Base-by-base conservation (phyloP, 37 sponge, comb jelly and placozoan genomes). In the Petrosia ficiformis region DNA sequence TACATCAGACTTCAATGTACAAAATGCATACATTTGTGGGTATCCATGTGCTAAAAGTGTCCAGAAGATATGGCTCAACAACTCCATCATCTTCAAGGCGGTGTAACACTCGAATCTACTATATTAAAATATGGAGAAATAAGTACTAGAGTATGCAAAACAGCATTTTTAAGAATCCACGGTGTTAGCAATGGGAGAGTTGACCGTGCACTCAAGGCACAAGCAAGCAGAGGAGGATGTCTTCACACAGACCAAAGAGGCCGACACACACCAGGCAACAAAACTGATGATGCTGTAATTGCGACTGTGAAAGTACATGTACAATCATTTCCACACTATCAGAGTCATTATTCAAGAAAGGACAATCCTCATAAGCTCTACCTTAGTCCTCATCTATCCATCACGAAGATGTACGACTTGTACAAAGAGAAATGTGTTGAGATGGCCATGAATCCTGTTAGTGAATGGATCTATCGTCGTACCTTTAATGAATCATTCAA, bases 401-500 rank as follows among this genome's bases (percentile, higher is more conserved):
- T 61, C 57, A n/a, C 64, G 2, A 48, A 32, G 42, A 81, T 81
- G 82, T 66, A 72, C 59, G 39, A 29, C 11, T 34, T 81, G 52
- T 81, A 81, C 41, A 64, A 52, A 38, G 74, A 70, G 56, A 65
- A 72, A 39, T 56, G 72, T 19, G 41, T 34, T 19, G 24, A 64
- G 6, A 42, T 57, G 3, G 48, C 28, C 10, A 71, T 11, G 25
- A 67, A 25, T 24, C 65, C 65, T 36, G 74, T 42, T 31, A 65
- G 38, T 3, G 74, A 73, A 24, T 81, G 82, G 82, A 19, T 65
- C 22, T 81, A 81, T 31, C 36, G 68, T 29, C 65, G 73, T 59
- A 38, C 52, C 4, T 81, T 81, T 66, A 73, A 81, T 44, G 68
- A 72, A 73, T 21, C 61, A 21, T 81, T 73, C 42, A 81, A 81